phyloP scores from a whole-genome alignment of 2,888 invertebrate genomes.

The Gymnoscelis rufifasciata region DNA sequence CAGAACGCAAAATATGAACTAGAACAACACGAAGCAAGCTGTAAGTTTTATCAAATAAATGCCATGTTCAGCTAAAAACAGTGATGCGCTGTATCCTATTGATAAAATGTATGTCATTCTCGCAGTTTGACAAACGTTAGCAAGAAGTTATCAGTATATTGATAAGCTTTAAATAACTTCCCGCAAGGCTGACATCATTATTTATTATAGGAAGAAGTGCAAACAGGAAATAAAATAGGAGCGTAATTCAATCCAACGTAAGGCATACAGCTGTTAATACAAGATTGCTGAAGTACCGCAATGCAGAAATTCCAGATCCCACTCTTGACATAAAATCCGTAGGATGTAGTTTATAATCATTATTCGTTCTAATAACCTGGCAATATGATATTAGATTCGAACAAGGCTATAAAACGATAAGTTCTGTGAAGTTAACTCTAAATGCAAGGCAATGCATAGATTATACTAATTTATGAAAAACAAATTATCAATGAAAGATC shows the following conservation, averaged over 20 bases:
- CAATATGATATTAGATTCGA: not conserved
- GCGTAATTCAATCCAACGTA: not conserved
- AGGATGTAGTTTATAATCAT: not conserved
- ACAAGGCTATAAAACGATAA: not conserved
- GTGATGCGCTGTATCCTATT: not conserved
- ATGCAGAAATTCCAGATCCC: not conserved
- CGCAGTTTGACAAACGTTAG: conserved; percentile 1
- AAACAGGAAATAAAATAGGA: not conserved
- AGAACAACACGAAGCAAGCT: no score
- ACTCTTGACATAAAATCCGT: not conserved
- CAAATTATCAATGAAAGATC: no score
- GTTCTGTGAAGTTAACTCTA: no score
- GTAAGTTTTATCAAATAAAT: no score
- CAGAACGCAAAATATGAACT: no score
- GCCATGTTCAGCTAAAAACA: no score
- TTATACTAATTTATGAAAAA: no score
- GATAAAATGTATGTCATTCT: not conserved
- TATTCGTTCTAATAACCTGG: not conserved
- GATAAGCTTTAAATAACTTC: conserved; percentile 5
- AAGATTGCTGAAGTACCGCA: not conserved
- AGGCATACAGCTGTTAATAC: not conserved
- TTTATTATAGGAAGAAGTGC: not conserved
- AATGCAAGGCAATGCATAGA: no score
- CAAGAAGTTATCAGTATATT: not conserved
- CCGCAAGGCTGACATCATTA: conserved; percentile 1